Conservation (phyloP, 2,113 vertebrate species). For the Gopherus evgoodei region DNA sequence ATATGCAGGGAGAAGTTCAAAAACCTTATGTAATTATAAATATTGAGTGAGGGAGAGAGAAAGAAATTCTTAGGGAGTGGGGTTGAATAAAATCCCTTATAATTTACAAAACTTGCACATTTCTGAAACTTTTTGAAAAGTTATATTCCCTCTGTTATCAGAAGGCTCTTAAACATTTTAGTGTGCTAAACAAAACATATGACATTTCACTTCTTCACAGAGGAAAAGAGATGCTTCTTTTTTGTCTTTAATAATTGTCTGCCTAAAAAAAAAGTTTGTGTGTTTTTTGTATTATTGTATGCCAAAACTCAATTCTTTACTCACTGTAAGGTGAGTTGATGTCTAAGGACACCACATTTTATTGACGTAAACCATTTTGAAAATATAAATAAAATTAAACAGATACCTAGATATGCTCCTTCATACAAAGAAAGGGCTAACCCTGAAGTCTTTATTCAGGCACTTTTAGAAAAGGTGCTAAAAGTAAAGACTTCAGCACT, state of each 20-base stretch:
- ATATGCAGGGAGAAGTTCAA: not conserved
- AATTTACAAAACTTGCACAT: not conserved
- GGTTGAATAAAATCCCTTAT: not conserved
- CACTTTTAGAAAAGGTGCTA: not conserved
- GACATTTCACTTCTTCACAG: not conserved
- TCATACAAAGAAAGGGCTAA: not conserved
- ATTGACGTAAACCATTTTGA: not conserved
- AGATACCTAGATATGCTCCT: not conserved
- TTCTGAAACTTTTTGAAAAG: not conserved
- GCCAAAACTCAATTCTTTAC: not conserved
- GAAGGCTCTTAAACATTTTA: not conserved
- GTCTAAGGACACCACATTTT: not conserved
- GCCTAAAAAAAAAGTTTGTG: not conserved
- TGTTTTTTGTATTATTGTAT: not conserved
- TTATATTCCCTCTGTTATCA: not conserved
- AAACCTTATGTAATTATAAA: not conserved
- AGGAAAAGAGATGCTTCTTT: not conserved
- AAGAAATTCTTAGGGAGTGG: not conserved
- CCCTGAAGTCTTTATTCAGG: not conserved
- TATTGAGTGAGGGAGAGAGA: not conserved
- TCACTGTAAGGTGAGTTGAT: not conserved
- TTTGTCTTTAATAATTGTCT: not conserved
- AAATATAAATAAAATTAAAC: not conserved
- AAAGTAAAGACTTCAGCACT: not conserved
- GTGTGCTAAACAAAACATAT: not conserved